Evolutionary conservation across 2,888 invertebrate genomes (phyloP), one percentile per base, ranked within the genome.

Genomic region (Boloria euphrosyne): DNA sequence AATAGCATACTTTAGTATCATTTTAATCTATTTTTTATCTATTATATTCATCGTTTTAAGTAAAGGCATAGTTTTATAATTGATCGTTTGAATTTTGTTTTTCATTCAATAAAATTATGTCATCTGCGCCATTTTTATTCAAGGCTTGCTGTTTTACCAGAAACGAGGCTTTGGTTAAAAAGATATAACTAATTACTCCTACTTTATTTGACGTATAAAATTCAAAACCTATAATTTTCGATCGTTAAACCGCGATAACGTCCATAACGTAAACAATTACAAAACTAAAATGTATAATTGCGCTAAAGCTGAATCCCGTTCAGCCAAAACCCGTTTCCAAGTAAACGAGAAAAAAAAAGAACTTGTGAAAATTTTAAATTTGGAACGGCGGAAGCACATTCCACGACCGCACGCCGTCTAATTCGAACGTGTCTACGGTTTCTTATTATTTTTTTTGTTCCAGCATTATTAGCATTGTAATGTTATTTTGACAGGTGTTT

Each of bases 311-410:
- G 44, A 65, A 65, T 62, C 50, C 18, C 53, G 46, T 50, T 31
- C 44, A n/a, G 5, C 44, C 27, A 1, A 57, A 57, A 46, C 57
- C 57, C 73, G 73, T 75, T 76, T 74, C 73, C 71, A 72, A 76
- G 75, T 78, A 70, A 75, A 75, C 76, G 71, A 49, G 71, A 75
- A 77, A 74, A 78, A 76, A 71, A 70, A 71, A 73, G 73, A 72
- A 74, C 73, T 74, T 73, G 80, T 81, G 80, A 82, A 81, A 77
- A 77, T 80, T 82, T 81, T 80, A 82, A 84, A 80, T 70, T 79
- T 80, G 80, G 83, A 83, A 78, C 80, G 77, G 75, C 83, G 84
- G 84, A 84, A 84, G 83, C 78, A 78, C 82, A 84, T 84, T 82
- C 84, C 82, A 18, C 65, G 72, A 66, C 70, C 76, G 77, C 72